Evolutionary conservation across 2,797 vertebrate species (phyloP).

Genomic region (Graptemys geographica): DNA sequence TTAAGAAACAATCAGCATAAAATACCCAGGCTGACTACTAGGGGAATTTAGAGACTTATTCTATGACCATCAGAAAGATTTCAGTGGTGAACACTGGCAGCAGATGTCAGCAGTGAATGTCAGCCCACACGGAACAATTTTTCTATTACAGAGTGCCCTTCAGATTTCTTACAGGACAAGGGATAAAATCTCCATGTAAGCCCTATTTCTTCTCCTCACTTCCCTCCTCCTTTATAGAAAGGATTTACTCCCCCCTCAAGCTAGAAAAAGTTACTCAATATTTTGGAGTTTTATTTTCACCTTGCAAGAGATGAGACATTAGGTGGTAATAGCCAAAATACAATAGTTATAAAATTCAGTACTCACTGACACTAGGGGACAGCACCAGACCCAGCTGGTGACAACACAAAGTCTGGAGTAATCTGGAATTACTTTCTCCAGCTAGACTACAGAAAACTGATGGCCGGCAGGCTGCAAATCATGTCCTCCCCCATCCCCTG

Average conservation of each 20-base stretch:
- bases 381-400: background rate
- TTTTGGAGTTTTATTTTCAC: background rate
- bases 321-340: accelerated
- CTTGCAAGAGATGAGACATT: background rate
- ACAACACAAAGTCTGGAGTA: background rate
- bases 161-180: background rate
- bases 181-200: background rate
- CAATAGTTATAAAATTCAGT: background rate
- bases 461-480: background rate
- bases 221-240: background rate
- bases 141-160: background rate
- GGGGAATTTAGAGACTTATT: background rate
- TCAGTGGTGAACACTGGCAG: background rate
- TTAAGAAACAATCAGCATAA: background rate
- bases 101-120: background rate
- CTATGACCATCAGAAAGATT: background rate
- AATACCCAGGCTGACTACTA: background rate
- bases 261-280: background rate
- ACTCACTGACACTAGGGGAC: background rate
- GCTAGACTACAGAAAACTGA: background rate
- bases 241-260: background rate
- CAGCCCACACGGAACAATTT: background rate
- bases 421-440: background rate
- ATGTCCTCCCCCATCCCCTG: accelerated
- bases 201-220: background rate